Evolutionary conservation across 2,797 vertebrate species (phyloP).

Genomic region (Enteromius unitaeniatus): DNA sequence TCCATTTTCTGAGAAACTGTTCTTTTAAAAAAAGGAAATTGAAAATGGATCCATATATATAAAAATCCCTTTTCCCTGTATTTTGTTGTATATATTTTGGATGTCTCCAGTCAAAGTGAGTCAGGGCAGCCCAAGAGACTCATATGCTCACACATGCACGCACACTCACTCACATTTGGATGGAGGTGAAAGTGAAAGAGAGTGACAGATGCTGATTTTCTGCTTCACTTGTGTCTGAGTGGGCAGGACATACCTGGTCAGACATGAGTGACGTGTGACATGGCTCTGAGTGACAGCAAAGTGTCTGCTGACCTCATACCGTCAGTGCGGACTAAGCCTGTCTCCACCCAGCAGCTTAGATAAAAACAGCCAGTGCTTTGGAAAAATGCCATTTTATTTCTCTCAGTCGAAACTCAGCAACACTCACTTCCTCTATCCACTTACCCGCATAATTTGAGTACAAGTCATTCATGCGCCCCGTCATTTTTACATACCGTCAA

Average conservation of each 20-base stretch:
- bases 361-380: constrained; percentile 31
- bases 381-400: constrained; percentile 39
- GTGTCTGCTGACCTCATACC: constrained; percentile 48
- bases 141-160: constrained; percentile 20
- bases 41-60: not conserved
- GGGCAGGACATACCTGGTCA: constrained; percentile 48
- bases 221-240: constrained; percentile 43
- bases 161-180: constrained; percentile 31
- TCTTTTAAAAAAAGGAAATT: not conserved
- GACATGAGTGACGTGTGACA: constrained; percentile 46
- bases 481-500: constrained; percentile 40
- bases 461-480: constrained; percentile 24
- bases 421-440: constrained; percentile 7
- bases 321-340: constrained; percentile 31
- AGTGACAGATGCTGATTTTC: constrained; percentile 55
- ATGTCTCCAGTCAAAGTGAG: constrained; percentile 19
- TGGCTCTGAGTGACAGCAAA: constrained; percentile 43
- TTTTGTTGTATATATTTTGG: not conserved
- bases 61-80: not conserved
- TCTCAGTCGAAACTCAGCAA: not conserved
- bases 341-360: constrained; percentile 42
- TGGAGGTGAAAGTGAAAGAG: constrained; percentile 49
- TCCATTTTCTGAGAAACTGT: not conserved
- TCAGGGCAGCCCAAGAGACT: constrained; percentile 13
- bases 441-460: constrained; percentile 38